phyloP scores from a whole-genome alignment of 2,888 invertebrate genomes.

The Nymphalis polychloros region DNA sequence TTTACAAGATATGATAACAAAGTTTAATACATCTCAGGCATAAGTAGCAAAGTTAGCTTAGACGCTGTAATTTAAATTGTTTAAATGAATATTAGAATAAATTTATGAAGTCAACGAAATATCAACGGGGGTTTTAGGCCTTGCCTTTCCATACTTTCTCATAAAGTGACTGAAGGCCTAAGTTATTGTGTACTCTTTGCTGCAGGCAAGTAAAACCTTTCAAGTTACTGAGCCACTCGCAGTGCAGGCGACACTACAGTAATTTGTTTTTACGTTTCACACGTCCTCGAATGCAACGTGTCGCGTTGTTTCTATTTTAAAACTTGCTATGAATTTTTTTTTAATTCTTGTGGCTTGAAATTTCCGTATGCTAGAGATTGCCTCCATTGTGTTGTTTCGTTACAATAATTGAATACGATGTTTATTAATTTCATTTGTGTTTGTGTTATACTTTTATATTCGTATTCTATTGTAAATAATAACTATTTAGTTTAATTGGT shows the following conservation, averaged over 20 bases:
- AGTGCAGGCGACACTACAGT: slow-evolving; percentile 46
- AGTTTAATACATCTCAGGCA: no score
- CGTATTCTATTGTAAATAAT: no score
- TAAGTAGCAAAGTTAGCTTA: no score
- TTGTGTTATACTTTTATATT: no score
- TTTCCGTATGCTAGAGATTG: background rate
- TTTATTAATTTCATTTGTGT: no score
- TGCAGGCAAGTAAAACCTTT: slow-evolving; percentile 54
- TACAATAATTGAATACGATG: no score
- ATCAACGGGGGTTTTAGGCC: slow-evolving; percentile 23
- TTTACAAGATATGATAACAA: no score
- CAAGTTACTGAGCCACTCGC: slow-evolving; percentile 55
- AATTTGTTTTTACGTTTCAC: slow-evolving; percentile 72
- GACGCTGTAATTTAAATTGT: no score
- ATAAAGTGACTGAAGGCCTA: slow-evolving; percentile 34
- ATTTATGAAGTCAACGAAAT: slow-evolving; percentile 9
- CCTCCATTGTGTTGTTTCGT: background rate
- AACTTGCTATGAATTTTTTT: slow-evolving; percentile 64
- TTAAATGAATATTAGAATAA: no score
- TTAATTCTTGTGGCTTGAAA: slow-evolving; percentile 27
- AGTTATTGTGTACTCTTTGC: slow-evolving; percentile 25
- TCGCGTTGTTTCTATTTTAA: slow-evolving; percentile 57
- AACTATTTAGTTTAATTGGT: no score
- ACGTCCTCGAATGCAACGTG: slow-evolving; percentile 58
- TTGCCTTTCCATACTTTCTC: slow-evolving; percentile 39